These are phyloP conservation scores for Hofmannophila pseudospretella DNA, from an alignment of 2,888 invertebrate genomes.

Conservation along the genomic window DNA sequence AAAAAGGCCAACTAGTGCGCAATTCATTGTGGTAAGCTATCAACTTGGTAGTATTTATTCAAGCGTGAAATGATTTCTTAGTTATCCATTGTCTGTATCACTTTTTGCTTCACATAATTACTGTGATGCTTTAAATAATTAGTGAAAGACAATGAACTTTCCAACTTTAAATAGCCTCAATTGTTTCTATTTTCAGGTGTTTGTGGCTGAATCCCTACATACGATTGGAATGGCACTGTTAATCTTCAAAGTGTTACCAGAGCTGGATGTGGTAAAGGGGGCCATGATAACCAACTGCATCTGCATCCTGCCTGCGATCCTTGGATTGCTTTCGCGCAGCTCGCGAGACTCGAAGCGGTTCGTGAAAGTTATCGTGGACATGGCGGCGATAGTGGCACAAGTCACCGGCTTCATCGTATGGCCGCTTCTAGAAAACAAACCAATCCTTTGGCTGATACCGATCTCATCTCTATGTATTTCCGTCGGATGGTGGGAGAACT, in stretches of 20 bases:
- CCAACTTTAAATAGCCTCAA: not conserved
- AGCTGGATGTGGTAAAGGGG: conserved; percentile 95
- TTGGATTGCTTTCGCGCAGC: conserved; percentile 88
- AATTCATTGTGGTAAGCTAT: conserved; percentile 60
- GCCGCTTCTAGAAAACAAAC: conserved; percentile 89
- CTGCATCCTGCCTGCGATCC: conserved; percentile 90
- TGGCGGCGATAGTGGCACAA: conserved; percentile 91
- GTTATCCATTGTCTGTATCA: conserved; percentile 4
- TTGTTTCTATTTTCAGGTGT: conserved; percentile 71
- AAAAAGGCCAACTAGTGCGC: conserved; percentile 81
- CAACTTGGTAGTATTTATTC: not conserved
- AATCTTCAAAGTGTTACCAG: conserved; percentile 92
- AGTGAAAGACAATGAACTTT: conserved; percentile 2
- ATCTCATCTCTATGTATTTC: conserved; percentile 91
- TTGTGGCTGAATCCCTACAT: conserved; percentile 92
- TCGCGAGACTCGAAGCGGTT: conserved; percentile 88
- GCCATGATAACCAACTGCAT: conserved; percentile 97
- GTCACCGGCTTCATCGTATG: conserved; percentile 94
- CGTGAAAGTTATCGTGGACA: conserved; percentile 88
- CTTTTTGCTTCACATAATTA: conserved; percentile 3
- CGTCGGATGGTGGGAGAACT: conserved; percentile 99
- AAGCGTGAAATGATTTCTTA: conserved; percentile 9
- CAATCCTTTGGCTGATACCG: conserved; percentile 91
- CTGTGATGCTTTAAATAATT: conserved; percentile 1
- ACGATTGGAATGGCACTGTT: conserved; percentile 91